Evolutionary conservation across 2,797 vertebrate genomes (phyloP), one percentile per base, ranked within the genome.

Genomic region (Gymnoscopelus braueri): DNA sequence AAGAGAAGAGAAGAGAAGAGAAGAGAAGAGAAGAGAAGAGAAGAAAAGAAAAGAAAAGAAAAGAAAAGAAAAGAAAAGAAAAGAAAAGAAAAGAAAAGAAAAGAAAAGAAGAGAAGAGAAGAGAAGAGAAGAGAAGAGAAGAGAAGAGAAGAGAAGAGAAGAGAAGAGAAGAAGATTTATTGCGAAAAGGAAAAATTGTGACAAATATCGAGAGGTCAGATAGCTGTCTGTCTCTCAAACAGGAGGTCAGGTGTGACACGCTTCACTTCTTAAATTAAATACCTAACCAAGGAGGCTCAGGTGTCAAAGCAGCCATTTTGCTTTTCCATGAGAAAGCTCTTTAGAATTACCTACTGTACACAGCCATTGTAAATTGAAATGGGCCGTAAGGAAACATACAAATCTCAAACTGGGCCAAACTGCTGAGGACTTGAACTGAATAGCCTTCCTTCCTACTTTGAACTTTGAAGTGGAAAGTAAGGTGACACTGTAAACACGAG

Each of bases 391-490:
- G n/a, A 52, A 55, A 78, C 50, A 67, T 57, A 47, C 64, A 6
- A 10, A 24, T 67, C 51, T 63, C 64, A 58, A 0, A 3, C 61
- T 0, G 29, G 24, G 14, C 50, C 55, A 69, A 47, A 48, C 60
- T 57, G 57, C 58, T 44, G 7, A 2, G 9, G 2, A 44, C 26
- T 61, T 13, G 0, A 19, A 14, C 24, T 26, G 14, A 19, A 58
- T 19, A 53, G 68, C 47, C 5, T 57, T 55, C 23, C 60, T 56
- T 68, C 67, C 57, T 13, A 1, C 73, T 62, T 58, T 74, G 71
- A 81, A 80, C 65, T 61, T 62, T 71, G 83, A 85, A 79, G 73
- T 51, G 71, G 76, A 84, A 74, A 72, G 63, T 76, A 84, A 84
- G 0, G 1, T 39, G 83, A 84, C 66, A 84, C 79, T 68, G 65